A percentile compares a stretch with the other conserved stretches of the same genome.
These are phyloP conservation scores for Sebastes oblongus DNA, from an alignment of 2,797 vertebrate genomes.

Conservation along the genomic window DNA sequence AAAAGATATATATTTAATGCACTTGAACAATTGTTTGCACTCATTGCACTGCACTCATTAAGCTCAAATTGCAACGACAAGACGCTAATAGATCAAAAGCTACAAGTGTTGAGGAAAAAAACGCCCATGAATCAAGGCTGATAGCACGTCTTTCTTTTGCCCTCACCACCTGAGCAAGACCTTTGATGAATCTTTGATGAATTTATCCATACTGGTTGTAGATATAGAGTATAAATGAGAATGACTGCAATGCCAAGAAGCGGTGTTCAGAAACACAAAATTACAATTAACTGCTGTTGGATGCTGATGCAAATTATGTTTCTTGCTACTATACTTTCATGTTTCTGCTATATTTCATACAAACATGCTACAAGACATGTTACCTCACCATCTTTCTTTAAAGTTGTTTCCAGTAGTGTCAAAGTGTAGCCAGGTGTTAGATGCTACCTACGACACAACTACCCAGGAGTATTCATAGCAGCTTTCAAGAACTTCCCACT, in stretches of 20 bases:
- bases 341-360: not conserved
- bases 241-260: not conserved
- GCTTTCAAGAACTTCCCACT: slow-evolving; percentile 75
- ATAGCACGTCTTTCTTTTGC: not conserved
- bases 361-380: not conserved
- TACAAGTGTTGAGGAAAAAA: not conserved
- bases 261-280: not conserved
- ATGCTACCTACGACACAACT: slow-evolving; percentile 38
- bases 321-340: not conserved
- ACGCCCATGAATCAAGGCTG: not conserved
- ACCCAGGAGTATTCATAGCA: slow-evolving; percentile 50
- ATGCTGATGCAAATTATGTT: not conserved
- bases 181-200: not conserved
- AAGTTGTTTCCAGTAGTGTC: not conserved
- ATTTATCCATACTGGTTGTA: not conserved
- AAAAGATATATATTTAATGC: not conserved
- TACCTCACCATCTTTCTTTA: not conserved
- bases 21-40: not conserved
- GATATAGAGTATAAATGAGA: not conserved
- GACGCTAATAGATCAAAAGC: not conserved
- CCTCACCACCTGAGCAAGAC: not conserved
- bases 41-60: not conserved
- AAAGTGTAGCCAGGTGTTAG: slow-evolving; percentile 20
- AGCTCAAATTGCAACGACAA: not conserved
- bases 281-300: not conserved